These are phyloP conservation scores for Spea bombifrons DNA, from an alignment of 2,113 vertebrate species.

Conservation along the genomic window DNA sequence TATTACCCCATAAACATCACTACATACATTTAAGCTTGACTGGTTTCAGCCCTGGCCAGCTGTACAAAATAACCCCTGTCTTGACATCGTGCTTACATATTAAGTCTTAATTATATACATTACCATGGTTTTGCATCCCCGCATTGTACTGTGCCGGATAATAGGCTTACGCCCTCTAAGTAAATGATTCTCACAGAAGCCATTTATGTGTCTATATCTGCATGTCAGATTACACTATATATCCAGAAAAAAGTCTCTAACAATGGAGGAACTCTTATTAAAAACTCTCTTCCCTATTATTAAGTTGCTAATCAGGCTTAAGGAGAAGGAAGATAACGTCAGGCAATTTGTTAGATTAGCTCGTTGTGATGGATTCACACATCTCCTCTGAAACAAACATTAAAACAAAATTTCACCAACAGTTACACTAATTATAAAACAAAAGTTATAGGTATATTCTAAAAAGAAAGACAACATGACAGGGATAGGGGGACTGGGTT, in stretches of 20 bases:
- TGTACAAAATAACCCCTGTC: slow-evolving; percentile 17
- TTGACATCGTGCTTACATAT: slow-evolving; percentile 35
- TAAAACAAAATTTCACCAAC: no score
- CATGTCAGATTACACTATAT: slow-evolving; percentile 1
- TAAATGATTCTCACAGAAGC: slow-evolving; percentile 26
- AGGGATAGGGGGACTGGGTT: no score
- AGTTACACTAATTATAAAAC: no score
- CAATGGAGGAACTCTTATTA: slow-evolving; percentile 1
- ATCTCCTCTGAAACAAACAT: no score
- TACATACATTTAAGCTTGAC: neutral
- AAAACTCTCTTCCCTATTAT: neutral
- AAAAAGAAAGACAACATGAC: no score
- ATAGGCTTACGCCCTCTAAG: slow-evolving; percentile 33
- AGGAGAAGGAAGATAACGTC: neutral
- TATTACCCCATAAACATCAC: slow-evolving; percentile 1
- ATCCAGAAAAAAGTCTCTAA: slow-evolving; percentile 19
- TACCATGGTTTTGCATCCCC: slow-evolving; percentile 10
- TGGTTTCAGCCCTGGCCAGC: slow-evolving; percentile 20
- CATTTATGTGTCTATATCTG: slow-evolving; percentile 23
- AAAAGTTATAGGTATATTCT: no score
- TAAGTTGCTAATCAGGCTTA: neutral
- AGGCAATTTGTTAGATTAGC: no score
- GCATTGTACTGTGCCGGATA: slow-evolving; percentile 2
- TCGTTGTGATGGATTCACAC: no score
- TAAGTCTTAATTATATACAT: slow-evolving; percentile 39